These are phyloP conservation scores for Oryzias celebensis DNA, from an alignment of 2,113 vertebrate species.

Conservation along the genomic window DNA sequence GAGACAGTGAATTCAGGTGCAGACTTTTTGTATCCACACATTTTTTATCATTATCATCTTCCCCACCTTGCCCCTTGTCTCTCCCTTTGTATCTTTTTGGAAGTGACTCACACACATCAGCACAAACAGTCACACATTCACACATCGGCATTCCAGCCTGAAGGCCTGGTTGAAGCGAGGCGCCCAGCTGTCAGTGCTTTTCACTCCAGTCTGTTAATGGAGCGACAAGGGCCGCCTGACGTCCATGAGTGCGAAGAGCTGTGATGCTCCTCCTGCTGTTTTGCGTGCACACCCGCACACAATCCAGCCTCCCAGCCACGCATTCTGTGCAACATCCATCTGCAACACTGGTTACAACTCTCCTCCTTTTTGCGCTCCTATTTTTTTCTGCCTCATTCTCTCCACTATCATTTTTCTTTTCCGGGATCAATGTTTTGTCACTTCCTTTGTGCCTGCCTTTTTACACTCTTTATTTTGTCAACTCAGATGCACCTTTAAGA, in stretches of 20 bases:
- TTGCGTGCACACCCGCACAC: neutral
- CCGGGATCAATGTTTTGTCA: neutral
- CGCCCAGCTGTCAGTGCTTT: slow-evolving; percentile 34
- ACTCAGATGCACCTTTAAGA: neutral
- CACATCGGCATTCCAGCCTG: slow-evolving; percentile 26
- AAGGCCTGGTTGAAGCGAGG: slow-evolving; percentile 20
- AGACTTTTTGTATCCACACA: too few relatives aligned
- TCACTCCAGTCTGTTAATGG: slow-evolving; percentile 36
- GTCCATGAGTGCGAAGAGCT: slow-evolving; percentile 15
- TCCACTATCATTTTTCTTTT: neutral
- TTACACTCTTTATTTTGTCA: neutral
- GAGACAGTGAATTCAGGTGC: too few relatives aligned
- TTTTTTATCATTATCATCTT: neutral
- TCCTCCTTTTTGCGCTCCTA: neutral
- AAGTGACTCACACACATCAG: neutral
- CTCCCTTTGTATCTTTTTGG: neutral
- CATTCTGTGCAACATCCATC: slow-evolving; percentile 21
- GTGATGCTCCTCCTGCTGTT: slow-evolving; percentile 1
- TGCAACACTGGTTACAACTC: slow-evolving; percentile 17
- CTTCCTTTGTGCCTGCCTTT: neutral
- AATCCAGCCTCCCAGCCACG: slow-evolving; percentile 3
- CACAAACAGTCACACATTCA: slow-evolving; percentile 15
- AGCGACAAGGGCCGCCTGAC: slow-evolving; percentile 1
- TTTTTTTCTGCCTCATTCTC: neutral
- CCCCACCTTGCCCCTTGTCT: neutral